These are phyloP conservation scores for Antechinus flavipes DNA, from an alignment of 2,113 vertebrate genomes.

Conservation along the genomic window DNA sequence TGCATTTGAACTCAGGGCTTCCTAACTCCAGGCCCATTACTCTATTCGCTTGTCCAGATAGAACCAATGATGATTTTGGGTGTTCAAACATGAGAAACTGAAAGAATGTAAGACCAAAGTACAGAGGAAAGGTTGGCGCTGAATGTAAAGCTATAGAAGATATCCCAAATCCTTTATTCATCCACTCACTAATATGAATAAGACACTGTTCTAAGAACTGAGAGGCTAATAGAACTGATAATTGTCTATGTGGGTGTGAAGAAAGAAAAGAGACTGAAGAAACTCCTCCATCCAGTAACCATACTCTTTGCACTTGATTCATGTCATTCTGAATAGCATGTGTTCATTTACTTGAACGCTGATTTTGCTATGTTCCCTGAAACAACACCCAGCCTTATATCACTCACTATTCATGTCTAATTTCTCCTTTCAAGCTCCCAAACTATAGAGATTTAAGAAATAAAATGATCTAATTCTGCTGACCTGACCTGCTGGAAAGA, in stretches of 20 bases:
- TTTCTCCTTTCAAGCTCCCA: neutral
- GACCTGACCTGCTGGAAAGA: neutral
- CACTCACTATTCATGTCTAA: neutral
- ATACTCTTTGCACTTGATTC: neutral
- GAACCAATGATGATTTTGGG: neutral
- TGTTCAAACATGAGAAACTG: neutral
- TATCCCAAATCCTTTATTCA: neutral
- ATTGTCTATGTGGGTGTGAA: neutral
- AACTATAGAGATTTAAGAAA: neutral
- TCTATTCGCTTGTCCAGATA: neutral
- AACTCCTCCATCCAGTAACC: neutral
- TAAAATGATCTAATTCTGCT: neutral
- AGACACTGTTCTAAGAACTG: neutral
- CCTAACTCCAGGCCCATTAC: neutral
- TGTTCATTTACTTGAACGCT: neutral
- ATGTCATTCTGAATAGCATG: neutral
- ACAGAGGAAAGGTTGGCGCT: neutral
- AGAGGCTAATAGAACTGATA: neutral
- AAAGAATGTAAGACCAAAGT: neutral
- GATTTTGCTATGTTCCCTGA: neutral
- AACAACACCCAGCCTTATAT: neutral
- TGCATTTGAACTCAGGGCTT: neutral
- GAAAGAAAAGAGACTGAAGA: neutral
- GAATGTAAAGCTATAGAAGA: neutral
- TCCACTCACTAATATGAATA: neutral